phyloP scores from a whole-genome alignment of 2,113 vertebrate genomes.

The Protobothrops mucrosquamatus region DNA sequence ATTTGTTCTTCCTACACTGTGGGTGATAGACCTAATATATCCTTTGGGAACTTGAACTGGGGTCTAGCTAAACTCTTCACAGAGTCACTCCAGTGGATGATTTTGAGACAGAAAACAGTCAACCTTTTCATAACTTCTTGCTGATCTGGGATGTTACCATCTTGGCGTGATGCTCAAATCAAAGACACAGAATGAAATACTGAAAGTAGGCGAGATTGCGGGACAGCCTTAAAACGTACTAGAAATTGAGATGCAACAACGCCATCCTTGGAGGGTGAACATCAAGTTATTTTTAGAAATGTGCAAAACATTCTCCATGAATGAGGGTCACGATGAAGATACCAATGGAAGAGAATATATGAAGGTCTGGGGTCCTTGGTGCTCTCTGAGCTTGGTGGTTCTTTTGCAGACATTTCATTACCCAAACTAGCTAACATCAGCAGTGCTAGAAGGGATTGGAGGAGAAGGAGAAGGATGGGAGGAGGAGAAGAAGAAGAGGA shows the following conservation, averaged over 20 bases:
- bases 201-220: neutral
- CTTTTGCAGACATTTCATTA: too few relatives aligned
- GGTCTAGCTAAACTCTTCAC: neutral
- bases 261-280: neutral
- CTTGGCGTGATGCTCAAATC: neutral
- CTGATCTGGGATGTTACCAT: neutral
- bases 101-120: too few relatives aligned
- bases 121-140: neutral
- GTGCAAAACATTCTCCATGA: neutral
- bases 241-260: neutral
- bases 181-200: neutral
- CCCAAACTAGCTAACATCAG: too few relatives aligned
- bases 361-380: too few relatives aligned
- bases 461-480: too few relatives aligned
- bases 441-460: too few relatives aligned
- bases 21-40: neutral
- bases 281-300: neutral
- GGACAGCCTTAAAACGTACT: neutral
- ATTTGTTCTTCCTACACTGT: neutral
- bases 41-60: neutral
- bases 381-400: too few relatives aligned
- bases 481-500: too few relatives aligned
- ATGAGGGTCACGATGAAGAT: too few relatives aligned
- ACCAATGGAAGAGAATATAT: too few relatives aligned
- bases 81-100: too few relatives aligned